Base-by-base conservation (phyloP, 35 echinoderm and acorn worm species). In the Lytechinus variegatus region DNA sequence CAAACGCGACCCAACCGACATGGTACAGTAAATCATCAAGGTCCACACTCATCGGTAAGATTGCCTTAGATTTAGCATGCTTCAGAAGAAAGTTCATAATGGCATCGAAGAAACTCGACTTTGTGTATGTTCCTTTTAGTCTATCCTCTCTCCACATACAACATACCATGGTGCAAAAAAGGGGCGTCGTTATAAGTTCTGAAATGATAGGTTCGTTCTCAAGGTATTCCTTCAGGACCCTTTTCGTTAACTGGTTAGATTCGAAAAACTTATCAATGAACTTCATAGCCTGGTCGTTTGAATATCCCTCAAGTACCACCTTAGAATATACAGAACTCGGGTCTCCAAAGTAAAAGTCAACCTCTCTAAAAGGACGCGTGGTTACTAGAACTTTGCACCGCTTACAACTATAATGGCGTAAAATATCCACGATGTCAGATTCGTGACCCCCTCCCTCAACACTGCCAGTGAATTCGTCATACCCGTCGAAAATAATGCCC, bases 401-500 rank as follows among this genome's bases (percentile, higher is more conserved):
- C 7, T 52, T 89, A 29, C 28, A 89, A 51, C 52, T 10, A 11
- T 51, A 3, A 28, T 10, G 9, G 12, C 27, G 87, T 9, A 89
- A 29, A 12, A 89, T 89, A 89, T 44, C 28, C 11, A 44, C 9
- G 28, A 89, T 8, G 27, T 89, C 52, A 29, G 27, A 44, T 13
- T 21, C 13, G 13, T 27, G 51, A 51, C 11, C 87, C 52, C 51
- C 2, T 11, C 2, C 4, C 5, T 3, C 3, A 1, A 89, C 9
- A 89, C 87, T 89, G 28, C 87, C 87, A 8, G 5, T 89, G 14
- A 44, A 89, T 89, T 89, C 87, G 27, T 89, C 87, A 29, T 89
- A 89, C 28, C 87, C 87, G 52, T 89, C 87, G 6, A 89, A 33
- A 1, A 89, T 9, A 27, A 89, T 89, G 1, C 13, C 28, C 8